These are phyloP conservation scores for Pangasianodon gigas DNA, from an alignment of 2,113 vertebrate genomes.

Conservation along the genomic window DNA sequence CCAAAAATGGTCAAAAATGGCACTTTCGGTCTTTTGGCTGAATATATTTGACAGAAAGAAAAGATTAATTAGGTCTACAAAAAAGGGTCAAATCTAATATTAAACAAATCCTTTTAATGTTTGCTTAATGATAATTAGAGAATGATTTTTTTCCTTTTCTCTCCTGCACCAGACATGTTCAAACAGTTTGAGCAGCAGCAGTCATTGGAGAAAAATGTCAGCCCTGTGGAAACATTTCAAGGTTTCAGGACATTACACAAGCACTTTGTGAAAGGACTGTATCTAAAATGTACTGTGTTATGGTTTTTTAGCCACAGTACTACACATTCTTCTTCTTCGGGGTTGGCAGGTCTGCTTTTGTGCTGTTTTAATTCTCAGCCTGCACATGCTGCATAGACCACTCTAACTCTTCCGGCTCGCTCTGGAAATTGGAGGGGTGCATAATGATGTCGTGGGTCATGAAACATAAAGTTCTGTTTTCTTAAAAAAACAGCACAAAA, in stretches of 20 bases:
- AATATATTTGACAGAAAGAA: not conserved
- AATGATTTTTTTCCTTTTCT: not conserved
- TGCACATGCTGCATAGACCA: not conserved
- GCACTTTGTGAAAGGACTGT: not conserved
- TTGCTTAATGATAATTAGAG: not conserved
- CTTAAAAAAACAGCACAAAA: not conserved
- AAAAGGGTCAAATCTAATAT: not conserved
- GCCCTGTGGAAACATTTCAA: conserved; percentile 15
- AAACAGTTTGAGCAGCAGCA: not conserved
- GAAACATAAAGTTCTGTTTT: not conserved
- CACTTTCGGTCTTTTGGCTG: not conserved
- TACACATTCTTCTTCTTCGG: not conserved
- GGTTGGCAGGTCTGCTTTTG: not conserved
- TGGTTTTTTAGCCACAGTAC: not conserved
- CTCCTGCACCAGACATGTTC: not conserved
- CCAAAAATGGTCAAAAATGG: too few relatives aligned
- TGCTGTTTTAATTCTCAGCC: not conserved
- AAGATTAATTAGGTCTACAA: not conserved
- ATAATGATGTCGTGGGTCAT: not conserved
- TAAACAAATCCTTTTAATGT: not conserved
- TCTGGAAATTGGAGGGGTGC: not conserved
- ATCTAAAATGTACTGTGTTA: not conserved
- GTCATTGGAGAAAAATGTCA: not conserved
- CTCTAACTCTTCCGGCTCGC: not conserved
- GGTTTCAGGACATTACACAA: conserved; percentile 4